phyloP scores from a whole-genome alignment of 2,797 vertebrate species.

The Remorina albescens region DNA sequence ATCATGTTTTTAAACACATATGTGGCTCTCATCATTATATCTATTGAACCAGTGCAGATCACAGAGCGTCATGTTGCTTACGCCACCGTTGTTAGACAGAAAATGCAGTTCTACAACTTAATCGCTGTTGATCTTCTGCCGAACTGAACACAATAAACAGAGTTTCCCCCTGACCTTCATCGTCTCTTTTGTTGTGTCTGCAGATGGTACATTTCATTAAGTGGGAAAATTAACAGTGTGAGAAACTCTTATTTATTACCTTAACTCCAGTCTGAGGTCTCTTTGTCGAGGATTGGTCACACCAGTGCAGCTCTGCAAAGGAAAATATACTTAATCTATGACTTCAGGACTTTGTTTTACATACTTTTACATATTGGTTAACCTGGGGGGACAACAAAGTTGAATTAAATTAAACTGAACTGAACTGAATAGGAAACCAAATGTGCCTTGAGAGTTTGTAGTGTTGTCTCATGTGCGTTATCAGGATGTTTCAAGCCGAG shows the following conservation, averaged over 20 bases:
- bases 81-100: too few species aligned
- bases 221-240: slow-evolving; percentile 1
- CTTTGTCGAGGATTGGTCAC: slow-evolving; percentile 9
- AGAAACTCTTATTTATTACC: slow-evolving; percentile 36
- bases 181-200: background rate
- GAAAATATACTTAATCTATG: slow-evolving; percentile 21
- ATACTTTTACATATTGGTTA: slow-evolving; percentile 29
- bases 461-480: background rate
- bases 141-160: background rate
- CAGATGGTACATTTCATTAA: slow-evolving; percentile 18
- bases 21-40: background rate
- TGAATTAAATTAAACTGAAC: slow-evolving; percentile 30
- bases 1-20: background rate
- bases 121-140: slow-evolving; percentile 18
- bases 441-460: slow-evolving; percentile 53
- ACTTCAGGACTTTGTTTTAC: slow-evolving; percentile 36
- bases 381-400: slow-evolving; percentile 43
- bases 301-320: slow-evolving; percentile 15
- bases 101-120: slow-evolving; percentile 14
- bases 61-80: background rate
- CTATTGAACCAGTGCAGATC: background rate
- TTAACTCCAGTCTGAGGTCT: background rate
- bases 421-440: slow-evolving; percentile 45
- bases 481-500: slow-evolving; percentile 40
- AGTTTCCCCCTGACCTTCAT: slow-evolving; percentile 11